Conservation (phyloP, 1,140 invertebrate genomes). For the Capitella teleta region DNA sequence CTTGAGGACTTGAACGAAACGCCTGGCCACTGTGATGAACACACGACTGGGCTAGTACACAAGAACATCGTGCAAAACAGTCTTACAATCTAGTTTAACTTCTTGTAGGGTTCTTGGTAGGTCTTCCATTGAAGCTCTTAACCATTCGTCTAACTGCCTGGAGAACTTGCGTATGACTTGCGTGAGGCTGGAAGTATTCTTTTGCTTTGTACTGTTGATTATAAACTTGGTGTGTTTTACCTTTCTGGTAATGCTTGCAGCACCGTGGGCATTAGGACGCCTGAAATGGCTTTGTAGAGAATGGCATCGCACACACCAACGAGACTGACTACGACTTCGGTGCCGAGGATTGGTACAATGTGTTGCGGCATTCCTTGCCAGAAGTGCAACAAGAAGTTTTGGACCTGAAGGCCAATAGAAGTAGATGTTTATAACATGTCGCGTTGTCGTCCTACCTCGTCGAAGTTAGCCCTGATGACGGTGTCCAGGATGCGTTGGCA, state of each 20-base stretch:
- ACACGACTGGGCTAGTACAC: neutral
- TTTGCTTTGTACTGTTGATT: no score
- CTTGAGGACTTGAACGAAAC: slow-evolving; percentile 31
- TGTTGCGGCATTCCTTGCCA: slow-evolving; percentile 50
- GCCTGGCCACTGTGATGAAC: slow-evolving; percentile 24
- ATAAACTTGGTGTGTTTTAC: no score
- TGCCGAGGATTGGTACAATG: slow-evolving; percentile 42
- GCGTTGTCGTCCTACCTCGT: slow-evolving; percentile 38
- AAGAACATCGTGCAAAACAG: neutral
- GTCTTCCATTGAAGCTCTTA: slow-evolving; percentile 23
- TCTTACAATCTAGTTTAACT: slow-evolving; percentile 39
- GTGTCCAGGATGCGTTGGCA: slow-evolving; percentile 48
- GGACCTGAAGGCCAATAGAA: slow-evolving; percentile 34
- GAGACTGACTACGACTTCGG: slow-evolving; percentile 41
- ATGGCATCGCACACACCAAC: slow-evolving; percentile 49
- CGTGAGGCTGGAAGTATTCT: slow-evolving; percentile 32
- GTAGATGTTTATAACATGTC: slow-evolving; percentile 1
- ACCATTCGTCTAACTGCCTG: slow-evolving; percentile 33
- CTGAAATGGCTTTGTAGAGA: slow-evolving; percentile 47
- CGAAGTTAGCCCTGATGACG: slow-evolving; percentile 46
- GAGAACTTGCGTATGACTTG: slow-evolving; percentile 36
- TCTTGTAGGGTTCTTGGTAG: slow-evolving; percentile 28
- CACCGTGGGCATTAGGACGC: slow-evolving; percentile 46
- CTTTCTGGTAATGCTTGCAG: slow-evolving; percentile 28
- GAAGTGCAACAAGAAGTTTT: slow-evolving; percentile 47